Evolutionary conservation across 2,888 invertebrate genomes (phyloP), one percentile per base, ranked within the genome.

Genomic region (Epinotia brunnichana): DNA sequence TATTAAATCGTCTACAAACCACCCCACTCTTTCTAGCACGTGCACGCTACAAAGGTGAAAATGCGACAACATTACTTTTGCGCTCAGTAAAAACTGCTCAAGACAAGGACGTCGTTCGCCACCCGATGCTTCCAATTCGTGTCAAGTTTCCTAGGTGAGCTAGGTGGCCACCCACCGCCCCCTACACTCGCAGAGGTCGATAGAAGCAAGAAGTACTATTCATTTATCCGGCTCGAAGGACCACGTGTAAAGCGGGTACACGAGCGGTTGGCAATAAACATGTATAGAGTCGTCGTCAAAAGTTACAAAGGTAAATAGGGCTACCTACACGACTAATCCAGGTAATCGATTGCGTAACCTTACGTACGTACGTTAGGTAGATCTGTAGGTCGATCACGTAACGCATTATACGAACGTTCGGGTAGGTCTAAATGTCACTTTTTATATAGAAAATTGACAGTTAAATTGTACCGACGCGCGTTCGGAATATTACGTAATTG

Each of bases 91-190:
- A 51, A 51, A 35, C 35, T 54, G 17, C 19, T 10, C 15, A 64
- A 13, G 35, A 53, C 39, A n/a, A n/a, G 35, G 4, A 35, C 35
- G 17, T 35, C 19, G 19, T 24, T 21, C 54, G n/a, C 35, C 19
- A 53, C 35, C 21, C 41, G 21, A 54, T 21, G 66, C 39, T 56
- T 41, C 54, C 56, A 19, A 66, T 66, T 66, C 21, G 66, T 66
- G 66, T 66, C 66, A 66, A 66, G 66, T 66, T 66, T 39, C 56
- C 39, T 41, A 66, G 54, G 66, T 64, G 54, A 54, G 39, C 19
- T 39, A 35, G 64, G 64, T 11, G 35, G 17, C 5, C 7, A 17
- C 10, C 54, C 41, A n/a, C 66, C 66, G 39, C 35, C 64, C 17
- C 53, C n/a, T 21, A 15, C 3, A 11, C 35, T 35, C 24, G 35